These are phyloP conservation scores for Chlamydotis undulata DNA, from an alignment of 2,113 vertebrate genomes.

Conservation along the genomic window DNA sequence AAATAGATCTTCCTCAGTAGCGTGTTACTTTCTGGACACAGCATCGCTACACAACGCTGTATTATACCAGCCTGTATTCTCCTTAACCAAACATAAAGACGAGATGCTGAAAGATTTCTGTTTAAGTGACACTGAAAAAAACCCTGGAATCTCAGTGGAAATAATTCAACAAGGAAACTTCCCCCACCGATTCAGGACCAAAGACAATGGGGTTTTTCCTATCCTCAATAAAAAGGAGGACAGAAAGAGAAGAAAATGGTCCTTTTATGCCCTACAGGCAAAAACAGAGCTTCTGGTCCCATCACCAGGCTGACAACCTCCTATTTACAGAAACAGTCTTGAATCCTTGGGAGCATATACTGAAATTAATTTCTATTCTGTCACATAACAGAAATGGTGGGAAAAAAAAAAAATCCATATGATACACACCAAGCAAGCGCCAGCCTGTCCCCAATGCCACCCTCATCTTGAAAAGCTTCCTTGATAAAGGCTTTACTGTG, in stretches of 20 bases:
- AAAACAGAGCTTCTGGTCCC: not conserved
- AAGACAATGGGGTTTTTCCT: not conserved
- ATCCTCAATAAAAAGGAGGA: not conserved
- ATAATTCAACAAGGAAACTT: not conserved
- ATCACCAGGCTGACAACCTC: not conserved
- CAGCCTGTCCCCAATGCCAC: not conserved
- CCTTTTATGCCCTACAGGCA: not conserved
- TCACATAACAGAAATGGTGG: not conserved
- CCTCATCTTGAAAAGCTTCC: not conserved
- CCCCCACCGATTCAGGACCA: not conserved
- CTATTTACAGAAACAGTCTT: not conserved
- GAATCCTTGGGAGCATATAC: not conserved
- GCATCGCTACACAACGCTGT: not conserved
- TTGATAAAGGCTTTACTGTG: not conserved
- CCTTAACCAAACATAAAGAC: not conserved
- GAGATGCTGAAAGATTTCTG: not conserved
- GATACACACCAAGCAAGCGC: accelerated
- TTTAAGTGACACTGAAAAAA: not conserved
- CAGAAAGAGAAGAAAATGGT: not conserved
- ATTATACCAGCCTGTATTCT: not conserved
- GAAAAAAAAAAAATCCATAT: not conserved
- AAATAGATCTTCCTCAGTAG: not conserved
- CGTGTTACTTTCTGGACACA: not conserved
- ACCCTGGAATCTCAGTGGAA: not conserved
- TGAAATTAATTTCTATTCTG: not conserved